These are phyloP conservation scores for Dipodomys spectabilis DNA, from an alignment of 2,113 vertebrate genomes.

Conservation along the genomic window DNA sequence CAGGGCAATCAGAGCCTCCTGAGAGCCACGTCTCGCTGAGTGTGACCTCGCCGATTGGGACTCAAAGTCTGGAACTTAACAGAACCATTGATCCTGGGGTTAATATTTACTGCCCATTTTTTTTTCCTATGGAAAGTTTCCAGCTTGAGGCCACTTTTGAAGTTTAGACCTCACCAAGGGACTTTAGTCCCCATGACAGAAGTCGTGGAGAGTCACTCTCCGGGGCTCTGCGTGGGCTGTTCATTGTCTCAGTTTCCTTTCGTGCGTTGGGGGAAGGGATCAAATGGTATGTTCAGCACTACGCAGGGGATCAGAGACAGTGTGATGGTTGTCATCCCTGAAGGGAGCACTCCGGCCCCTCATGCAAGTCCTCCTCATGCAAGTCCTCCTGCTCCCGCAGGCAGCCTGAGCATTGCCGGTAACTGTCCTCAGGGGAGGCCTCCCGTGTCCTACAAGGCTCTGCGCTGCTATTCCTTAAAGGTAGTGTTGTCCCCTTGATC, in stretches of 20 bases:
- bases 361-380: too few relatives aligned
- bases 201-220: not conserved
- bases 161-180: not conserved
- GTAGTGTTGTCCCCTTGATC: too few relatives aligned
- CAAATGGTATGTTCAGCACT: not conserved
- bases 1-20: not conserved
- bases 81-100: slow-evolving; percentile 63
- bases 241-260: not conserved
- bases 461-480: not conserved
- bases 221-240: rapidly evolving
- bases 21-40: slow-evolving; percentile 19
- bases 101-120: slow-evolving; percentile 79
- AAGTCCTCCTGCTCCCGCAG: too few relatives aligned
- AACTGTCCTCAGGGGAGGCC: too few relatives aligned
- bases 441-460: too few relatives aligned
- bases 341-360: too few relatives aligned
- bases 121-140: slow-evolving; percentile 28
- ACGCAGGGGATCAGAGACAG: too few relatives aligned
- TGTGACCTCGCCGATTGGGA: slow-evolving; percentile 42
- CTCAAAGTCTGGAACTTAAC: slow-evolving; percentile 58
- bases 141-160: slow-evolving; percentile 51
- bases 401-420: too few relatives aligned
- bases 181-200: slow-evolving; percentile 5
- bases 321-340: too few relatives aligned
- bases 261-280: not conserved